Conservation (phyloP, 2,888 invertebrate species). For the Epinotia brunnichana region DNA sequence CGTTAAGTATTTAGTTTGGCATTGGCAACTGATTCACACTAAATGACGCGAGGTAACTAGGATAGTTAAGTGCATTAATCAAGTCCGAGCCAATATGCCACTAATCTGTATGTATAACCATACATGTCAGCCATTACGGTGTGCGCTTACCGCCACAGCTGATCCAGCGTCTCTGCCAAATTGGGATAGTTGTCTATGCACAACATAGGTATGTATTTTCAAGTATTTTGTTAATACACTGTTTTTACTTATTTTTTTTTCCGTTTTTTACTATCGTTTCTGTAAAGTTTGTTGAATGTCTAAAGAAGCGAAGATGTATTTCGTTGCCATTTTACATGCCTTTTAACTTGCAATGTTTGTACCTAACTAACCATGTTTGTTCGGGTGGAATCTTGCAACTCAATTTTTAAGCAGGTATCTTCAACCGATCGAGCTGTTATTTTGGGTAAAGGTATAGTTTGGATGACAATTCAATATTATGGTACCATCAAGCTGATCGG, state of each 20-base stretch:
- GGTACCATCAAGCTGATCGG: no score
- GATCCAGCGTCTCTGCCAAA: slow-evolving; percentile 31
- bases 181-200: slow-evolving; percentile 2
- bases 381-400: no score
- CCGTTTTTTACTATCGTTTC: background rate
- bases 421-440: no score
- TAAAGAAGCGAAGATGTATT: no score
- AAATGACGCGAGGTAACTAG: slow-evolving; percentile 8
- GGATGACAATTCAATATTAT: no score
- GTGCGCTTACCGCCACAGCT: slow-evolving; percentile 7
- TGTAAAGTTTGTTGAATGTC: no score
- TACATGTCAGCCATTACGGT: slow-evolving; percentile 22
- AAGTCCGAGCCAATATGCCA: slow-evolving; percentile 32
- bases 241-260: background rate
- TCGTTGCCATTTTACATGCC: no score
- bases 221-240: background rate
- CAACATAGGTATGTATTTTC: background rate
- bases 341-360: no score
- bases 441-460: no score
- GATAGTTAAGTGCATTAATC: slow-evolving; percentile 33
- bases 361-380: no score
- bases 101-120: slow-evolving; percentile 34
- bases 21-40: background rate
- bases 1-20: background rate
- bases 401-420: no score